phyloP scores from a whole-genome alignment of 1,140 invertebrate species.

The Rhagoletis pomonella region DNA sequence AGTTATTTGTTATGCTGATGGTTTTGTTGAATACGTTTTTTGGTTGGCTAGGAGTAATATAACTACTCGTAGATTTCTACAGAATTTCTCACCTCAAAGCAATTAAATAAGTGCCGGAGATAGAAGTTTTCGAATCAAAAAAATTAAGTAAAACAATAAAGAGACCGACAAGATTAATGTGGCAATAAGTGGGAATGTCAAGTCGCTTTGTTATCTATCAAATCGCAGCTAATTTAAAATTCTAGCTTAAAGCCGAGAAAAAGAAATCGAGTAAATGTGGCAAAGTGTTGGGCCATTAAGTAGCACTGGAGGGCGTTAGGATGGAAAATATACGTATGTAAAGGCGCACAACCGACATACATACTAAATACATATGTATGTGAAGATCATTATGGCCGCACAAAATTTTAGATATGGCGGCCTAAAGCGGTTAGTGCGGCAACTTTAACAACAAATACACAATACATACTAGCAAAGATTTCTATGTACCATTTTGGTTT shows the following conservation, averaged over 20 bases:
- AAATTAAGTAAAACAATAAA: neutral
- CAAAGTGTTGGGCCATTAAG: constrained; percentile 28
- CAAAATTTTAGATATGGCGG: neutral
- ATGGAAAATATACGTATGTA: neutral
- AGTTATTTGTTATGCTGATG: no score
- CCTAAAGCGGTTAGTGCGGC: neutral
- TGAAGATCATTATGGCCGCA: neutral
- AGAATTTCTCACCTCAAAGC: neutral
- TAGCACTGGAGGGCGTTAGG: neutral
- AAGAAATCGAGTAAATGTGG: neutral
- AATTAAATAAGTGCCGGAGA: neutral
- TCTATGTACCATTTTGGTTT: neutral
- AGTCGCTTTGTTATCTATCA: constrained; percentile 15
- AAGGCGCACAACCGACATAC: neutral
- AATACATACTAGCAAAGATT: neutral
- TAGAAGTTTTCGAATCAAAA: neutral
- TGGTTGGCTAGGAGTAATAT: neutral
- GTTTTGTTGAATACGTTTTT: no score
- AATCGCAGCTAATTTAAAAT: constrained; percentile 27
- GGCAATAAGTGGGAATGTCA: constrained; percentile 22
- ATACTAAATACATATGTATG: no score
- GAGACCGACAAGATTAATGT: constrained; percentile 5
- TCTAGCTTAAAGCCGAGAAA: neutral
- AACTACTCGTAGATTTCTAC: neutral
- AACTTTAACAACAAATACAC: neutral